Evolutionary conservation across 1,140 invertebrate genomes (phyloP).

Genomic region (Oppia nitens): DNA sequence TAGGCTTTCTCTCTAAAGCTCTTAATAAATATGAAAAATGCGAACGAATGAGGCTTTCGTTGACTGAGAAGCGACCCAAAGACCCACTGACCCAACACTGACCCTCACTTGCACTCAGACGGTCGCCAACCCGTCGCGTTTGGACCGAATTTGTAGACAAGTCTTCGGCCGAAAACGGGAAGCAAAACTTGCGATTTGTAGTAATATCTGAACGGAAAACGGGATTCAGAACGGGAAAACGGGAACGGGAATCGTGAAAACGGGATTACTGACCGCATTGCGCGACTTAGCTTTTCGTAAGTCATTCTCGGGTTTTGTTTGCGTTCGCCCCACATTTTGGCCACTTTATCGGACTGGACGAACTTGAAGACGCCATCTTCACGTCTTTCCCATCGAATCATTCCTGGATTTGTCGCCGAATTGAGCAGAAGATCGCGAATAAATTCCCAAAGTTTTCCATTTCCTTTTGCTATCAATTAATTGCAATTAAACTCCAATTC

Average conservation of each 20-base stretch:
- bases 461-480: constrained; percentile 36
- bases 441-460: constrained; percentile 57
- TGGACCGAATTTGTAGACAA: constrained; percentile 71
- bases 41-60: too few relatives aligned
- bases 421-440: constrained; percentile 58
- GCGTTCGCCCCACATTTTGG: constrained; percentile 63
- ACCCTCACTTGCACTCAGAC: too few relatives aligned
- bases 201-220: constrained; percentile 46
- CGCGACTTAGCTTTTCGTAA: constrained; percentile 79
- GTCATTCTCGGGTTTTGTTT: constrained; percentile 82
- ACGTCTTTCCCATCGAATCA: constrained; percentile 74
- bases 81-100: too few relatives aligned
- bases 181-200: constrained; percentile 63
- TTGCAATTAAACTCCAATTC: constrained; percentile 3
- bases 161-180: constrained; percentile 55
- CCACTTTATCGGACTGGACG: constrained; percentile 71
- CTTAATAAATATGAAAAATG: too few relatives aligned
- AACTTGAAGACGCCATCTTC: constrained; percentile 70
- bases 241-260: constrained; percentile 4
- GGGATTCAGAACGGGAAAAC: background rate
- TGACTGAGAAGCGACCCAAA: too few relatives aligned
- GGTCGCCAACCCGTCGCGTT: constrained; percentile 55
- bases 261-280: constrained; percentile 53
- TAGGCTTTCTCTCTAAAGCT: too few relatives aligned
- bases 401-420: constrained; percentile 51